These are phyloP conservation scores for Agonopterix alstromeriana DNA, from an alignment of 2,888 invertebrate species.

Conservation along the genomic window DNA sequence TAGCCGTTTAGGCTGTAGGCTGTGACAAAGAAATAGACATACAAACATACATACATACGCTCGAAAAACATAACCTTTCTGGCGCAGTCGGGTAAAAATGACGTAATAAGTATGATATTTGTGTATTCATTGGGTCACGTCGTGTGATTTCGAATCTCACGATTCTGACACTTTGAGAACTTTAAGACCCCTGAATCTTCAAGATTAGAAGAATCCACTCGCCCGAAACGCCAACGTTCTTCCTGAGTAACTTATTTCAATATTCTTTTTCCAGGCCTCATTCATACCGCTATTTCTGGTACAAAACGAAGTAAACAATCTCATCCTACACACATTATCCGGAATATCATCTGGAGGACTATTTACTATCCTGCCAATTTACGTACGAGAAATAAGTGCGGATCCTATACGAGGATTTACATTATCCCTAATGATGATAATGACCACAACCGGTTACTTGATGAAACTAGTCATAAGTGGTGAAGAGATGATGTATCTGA, in stretches of 20 bases:
- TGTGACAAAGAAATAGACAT: too few species aligned
- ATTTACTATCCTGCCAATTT: slow-evolving; percentile 46
- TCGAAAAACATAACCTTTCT: too few species aligned
- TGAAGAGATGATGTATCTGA: slow-evolving; percentile 40
- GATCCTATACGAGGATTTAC: slow-evolving; percentile 28
- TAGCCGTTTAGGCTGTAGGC: too few species aligned
- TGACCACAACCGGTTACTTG: slow-evolving; percentile 46
- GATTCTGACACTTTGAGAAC: too few species aligned
- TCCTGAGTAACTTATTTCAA: background rate
- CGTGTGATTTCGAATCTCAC: too few species aligned
- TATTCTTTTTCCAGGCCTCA: slow-evolving; percentile 35
- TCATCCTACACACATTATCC: slow-evolving; percentile 39
- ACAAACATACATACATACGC: too few species aligned
- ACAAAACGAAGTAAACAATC: slow-evolving; percentile 24
- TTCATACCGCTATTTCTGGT: slow-evolving; percentile 44
- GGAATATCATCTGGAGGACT: slow-evolving; percentile 48
- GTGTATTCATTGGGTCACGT: too few species aligned
- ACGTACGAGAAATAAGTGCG: slow-evolving; percentile 43
- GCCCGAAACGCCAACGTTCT: background rate
- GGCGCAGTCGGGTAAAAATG: too few species aligned
- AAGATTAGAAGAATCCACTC: background rate
- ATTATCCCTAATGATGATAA: slow-evolving; percentile 31
- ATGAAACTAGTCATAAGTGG: slow-evolving; percentile 30
- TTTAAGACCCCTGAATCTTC: background rate
- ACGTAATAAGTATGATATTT: too few species aligned